Evolutionary conservation across 2,797 vertebrate species (phyloP).

Genomic region (Molossus alvarezi): DNA sequence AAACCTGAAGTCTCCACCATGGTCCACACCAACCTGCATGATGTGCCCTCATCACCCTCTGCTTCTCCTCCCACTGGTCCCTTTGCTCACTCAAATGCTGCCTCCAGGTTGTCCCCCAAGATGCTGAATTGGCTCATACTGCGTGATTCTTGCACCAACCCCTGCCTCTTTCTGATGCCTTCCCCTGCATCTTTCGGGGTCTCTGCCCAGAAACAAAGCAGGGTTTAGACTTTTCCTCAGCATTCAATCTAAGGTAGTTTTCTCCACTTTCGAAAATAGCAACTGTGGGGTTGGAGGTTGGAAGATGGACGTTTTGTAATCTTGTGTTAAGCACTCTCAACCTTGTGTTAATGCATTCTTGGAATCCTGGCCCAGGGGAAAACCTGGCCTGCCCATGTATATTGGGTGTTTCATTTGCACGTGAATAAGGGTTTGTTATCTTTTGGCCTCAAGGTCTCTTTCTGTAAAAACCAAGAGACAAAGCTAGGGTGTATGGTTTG

Average conservation of each 20-base stretch:
- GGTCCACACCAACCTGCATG: neutral
- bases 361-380: too few relatives aligned
- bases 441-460: too few relatives aligned
- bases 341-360: too few relatives aligned
- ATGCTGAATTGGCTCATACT: neutral
- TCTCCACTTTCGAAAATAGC: neutral
- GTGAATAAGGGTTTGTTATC: too few relatives aligned
- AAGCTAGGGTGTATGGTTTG: too few relatives aligned
- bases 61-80: neutral
- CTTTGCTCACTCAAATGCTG: neutral
- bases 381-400: too few relatives aligned
- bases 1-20: neutral
- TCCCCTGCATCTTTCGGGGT: neutral
- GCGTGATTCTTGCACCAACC: neutral
- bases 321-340: too few relatives aligned
- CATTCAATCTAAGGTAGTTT: neutral
- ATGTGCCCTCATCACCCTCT: neutral
- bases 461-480: too few relatives aligned
- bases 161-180: neutral
- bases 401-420: too few relatives aligned
- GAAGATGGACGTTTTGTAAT: too few relatives aligned
- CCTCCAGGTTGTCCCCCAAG: accelerated
- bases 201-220: neutral
- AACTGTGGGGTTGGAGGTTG: neutral
- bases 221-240: too few relatives aligned